phyloP scores from a whole-genome alignment of 2,888 invertebrate genomes.

The Ophion costatus region DNA sequence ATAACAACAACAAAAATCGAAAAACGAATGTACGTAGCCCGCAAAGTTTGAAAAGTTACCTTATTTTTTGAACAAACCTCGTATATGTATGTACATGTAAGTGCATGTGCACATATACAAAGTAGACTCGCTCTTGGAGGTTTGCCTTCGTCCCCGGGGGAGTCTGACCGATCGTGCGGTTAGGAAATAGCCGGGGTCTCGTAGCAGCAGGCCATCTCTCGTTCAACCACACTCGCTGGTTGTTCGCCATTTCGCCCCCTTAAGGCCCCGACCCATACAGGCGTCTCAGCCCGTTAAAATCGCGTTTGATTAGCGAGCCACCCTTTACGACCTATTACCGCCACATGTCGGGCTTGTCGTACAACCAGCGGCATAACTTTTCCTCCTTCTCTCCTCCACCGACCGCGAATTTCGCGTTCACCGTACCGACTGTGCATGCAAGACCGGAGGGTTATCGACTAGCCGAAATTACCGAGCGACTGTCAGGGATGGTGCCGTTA shows the following conservation, averaged over 20 bases:
- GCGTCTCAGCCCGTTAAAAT: slow-evolving; percentile 72
- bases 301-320: slow-evolving; percentile 72
- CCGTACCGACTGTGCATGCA: slow-evolving; percentile 27
- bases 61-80: no score
- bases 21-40: no score
- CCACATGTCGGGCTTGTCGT: slow-evolving; percentile 65
- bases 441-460: slow-evolving; percentile 55
- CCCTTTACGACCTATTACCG: slow-evolving; percentile 72
- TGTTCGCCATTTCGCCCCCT: slow-evolving; percentile 13
- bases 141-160: neutral
- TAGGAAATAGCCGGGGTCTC: slow-evolving; percentile 3
- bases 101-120: neutral
- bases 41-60: no score
- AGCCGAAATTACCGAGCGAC: slow-evolving; percentile 58
- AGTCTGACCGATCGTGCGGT: slow-evolving; percentile 1
- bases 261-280: slow-evolving; percentile 35
- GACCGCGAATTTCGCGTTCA: slow-evolving; percentile 12
- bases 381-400: no score
- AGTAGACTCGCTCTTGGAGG: neutral
- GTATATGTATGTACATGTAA: no score
- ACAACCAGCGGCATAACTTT: slow-evolving; percentile 56
- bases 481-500: slow-evolving; percentile 33
- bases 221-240: slow-evolving; percentile 17
- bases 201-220: neutral
- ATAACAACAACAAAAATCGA: no score